Base-by-base conservation (phyloP, 1,140 invertebrate species). In the Drosophila prosaltans region DNA sequence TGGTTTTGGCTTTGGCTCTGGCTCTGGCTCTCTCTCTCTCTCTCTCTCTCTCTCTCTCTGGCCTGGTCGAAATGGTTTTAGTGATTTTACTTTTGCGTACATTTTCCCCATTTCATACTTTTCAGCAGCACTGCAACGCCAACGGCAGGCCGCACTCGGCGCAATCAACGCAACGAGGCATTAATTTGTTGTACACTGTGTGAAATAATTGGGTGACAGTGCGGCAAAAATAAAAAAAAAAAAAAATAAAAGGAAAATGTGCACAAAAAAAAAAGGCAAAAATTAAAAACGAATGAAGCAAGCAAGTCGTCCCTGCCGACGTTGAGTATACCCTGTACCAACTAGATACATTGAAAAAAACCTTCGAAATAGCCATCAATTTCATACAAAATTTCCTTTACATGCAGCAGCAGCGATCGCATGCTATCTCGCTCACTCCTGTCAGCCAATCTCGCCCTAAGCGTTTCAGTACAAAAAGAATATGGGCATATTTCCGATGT, bases 131-230 rank as follows among this genome's bases (percentile, higher is more conserved):
- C 64, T 6, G 30, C 45, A 30, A 64, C 66, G 30, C 39, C 66
- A 11, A 55, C 74, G 45, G 59, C 74, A 70, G 71, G 71, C 74
- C 69, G 70, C 74, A 80, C 74, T 80, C 81, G 74, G 78, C 83
- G 83, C 83, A 88, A 88, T 90, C 82, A 90, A 90, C 80, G 88
- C 88, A 90, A 86, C 88, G 82, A 90, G 80, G 88, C 88, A 90
- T 90, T 90, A 90, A 90, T 90, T 90, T 90, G 88, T 88, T 88
- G 83, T 88, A 89, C 83, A 88, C 83, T 76, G 81, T 80, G 81
- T 90, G 85, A 90, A 81, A 90, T 90, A 90, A 90, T 90, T 90
- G 85, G 85, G 84, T 89, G 84, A 89, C 84, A 89, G 84, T 90
- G 84, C 84, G 84, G 84, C 84, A 89, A 80, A 84, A 61, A 77